Evolutionary conservation across 2,888 invertebrate genomes (phyloP), one percentile per base, ranked within the genome.

Genomic region (Phorcus lineatus): DNA sequence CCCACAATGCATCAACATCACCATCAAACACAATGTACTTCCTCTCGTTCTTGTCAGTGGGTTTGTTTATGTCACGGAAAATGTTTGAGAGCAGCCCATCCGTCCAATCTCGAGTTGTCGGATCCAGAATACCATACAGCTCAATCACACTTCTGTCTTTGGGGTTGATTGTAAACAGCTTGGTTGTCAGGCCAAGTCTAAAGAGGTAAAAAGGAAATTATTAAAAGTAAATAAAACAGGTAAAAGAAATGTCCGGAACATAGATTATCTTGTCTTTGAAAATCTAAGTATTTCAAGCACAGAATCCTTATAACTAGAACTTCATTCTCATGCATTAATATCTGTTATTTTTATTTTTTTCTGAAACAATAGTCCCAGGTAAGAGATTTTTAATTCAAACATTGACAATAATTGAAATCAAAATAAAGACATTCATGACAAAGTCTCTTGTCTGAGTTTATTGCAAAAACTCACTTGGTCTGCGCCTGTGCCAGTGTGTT

Each of bases 1-100:
- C 97, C 98, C 98, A 98, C 57, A 97, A 94, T 0, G 98, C 97
- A 94, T 98, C 98, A 2, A 98, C 97, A 91, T 98, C 97, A 2
- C 98, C 98, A 91, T 98, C 98, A 93, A 97, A 98, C 74, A 98
- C 94, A 74, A 97, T 97, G 92, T 97, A 97, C 81, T 95, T 95
- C 78, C 95, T 95, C 91, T 97, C 97, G 84, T 95, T 94, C 88
- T 94, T 95, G 22, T 96, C 96, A 0, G 93, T 94, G 0, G 95
- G 96, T 94, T 95, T 96, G 94, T 98, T 98, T 93, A 97, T 96
- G 91, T 97, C 97, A 74, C 98, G 95, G 93, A 98, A 98, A 91
- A 98, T 97, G 91, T 95, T 96, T 1, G 97, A 97, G 86, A 98
- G 95, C 55, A 98, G 94, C 13, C 98, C 98, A 92, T 98, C 98